phyloP scores from a whole-genome alignment of 2,113 vertebrate species.

The Probosciger aterrimus region DNA sequence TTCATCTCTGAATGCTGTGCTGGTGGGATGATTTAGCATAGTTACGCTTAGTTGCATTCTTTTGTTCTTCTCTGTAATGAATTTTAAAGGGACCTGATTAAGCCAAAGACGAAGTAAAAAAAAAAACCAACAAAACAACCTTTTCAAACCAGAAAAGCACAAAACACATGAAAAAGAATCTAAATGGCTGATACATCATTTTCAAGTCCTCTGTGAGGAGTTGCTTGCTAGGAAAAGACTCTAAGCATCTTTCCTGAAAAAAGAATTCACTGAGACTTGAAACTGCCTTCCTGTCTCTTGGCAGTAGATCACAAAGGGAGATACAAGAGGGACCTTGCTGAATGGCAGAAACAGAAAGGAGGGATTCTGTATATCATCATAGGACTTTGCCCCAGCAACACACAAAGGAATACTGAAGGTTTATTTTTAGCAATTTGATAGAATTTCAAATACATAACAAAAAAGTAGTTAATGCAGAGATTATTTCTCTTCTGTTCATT shows the following conservation, averaged over 20 bases:
- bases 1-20: not conserved
- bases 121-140: not conserved
- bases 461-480: not conserved
- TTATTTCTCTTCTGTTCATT: not conserved
- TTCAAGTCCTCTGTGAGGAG: not conserved
- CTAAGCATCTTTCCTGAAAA: not conserved
- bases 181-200: not conserved
- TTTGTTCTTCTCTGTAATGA: not conserved
- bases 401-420: not conserved
- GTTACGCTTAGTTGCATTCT: not conserved
- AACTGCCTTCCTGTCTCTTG: not conserved
- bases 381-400: not conserved
- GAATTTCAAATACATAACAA: not conserved
- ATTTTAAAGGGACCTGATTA: constrained; percentile 1
- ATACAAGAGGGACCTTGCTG: not conserved
- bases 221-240: not conserved
- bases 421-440: not conserved
- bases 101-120: not conserved
- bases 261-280: not conserved
- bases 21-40: not conserved
- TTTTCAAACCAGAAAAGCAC: not conserved
- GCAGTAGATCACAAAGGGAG: not conserved
- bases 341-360: not conserved
- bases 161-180: not conserved
- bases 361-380: not conserved